A percentile compares a stretch with the other conserved stretches of the same genome.
Conservation (phyloP, 1,140 invertebrate genomes). For the Diorhabda sublineata region DNA sequence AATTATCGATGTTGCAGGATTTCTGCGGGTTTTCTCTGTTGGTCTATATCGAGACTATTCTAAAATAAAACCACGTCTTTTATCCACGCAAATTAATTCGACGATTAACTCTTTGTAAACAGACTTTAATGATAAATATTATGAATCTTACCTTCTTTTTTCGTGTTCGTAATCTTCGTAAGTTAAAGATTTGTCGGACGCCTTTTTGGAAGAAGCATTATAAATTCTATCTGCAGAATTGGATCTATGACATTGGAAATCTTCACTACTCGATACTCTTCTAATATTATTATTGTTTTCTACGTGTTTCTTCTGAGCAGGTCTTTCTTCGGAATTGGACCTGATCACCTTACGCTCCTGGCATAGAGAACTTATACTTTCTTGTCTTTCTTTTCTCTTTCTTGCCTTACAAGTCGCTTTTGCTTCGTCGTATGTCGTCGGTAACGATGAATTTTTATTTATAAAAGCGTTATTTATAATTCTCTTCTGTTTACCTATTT, state of each 20-base stretch:
- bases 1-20: too few species aligned
- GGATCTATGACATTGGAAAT: constrained; percentile 54
- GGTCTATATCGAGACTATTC: too few species aligned
- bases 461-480: not conserved
- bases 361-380: constrained; percentile 57
- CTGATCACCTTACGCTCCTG: constrained; percentile 70
- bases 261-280: constrained; percentile 61
- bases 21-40: too few species aligned
- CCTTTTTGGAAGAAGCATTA: constrained; percentile 15
- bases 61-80: too few species aligned
- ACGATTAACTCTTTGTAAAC: too few species aligned
- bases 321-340: constrained; percentile 67
- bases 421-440: constrained; percentile 40
- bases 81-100: too few species aligned
- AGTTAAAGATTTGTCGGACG: constrained; percentile 24
- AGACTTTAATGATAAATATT: not conserved
- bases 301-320: constrained; percentile 44
- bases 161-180: constrained; percentile 44
- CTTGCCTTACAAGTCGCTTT: constrained; percentile 48
- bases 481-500: constrained; percentile 22
- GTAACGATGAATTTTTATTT: not conserved
- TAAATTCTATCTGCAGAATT: constrained; percentile 23
- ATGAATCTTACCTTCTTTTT: constrained; percentile 38
- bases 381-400: constrained; percentile 74
- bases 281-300: constrained; percentile 52